Base-by-base conservation (phyloP, 2,113 vertebrate species). In the Turnix velox region DNA sequence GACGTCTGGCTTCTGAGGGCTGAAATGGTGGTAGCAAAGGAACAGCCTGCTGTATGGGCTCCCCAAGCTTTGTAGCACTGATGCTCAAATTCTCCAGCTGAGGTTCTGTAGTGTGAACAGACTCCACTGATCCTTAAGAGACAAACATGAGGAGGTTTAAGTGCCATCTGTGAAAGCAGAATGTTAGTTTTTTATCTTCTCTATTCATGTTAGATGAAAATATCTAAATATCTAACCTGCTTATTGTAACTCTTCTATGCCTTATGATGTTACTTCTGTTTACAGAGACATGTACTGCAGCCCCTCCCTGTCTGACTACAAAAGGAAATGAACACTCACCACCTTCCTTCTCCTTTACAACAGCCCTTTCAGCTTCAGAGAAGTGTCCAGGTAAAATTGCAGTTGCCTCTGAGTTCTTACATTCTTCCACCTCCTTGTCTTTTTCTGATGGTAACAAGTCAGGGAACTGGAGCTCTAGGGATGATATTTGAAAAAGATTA, bases 21-120 rank as follows among this genome's bases (percentile, higher is more conserved):
- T 99, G 99, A 85, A 97, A 98, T 2, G 99, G 98, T 15, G 98
- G 98, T 43, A 98, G 98, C 66, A 99, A 96, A 43, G 98, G 97
- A 76, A 99, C 78, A 63, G 99, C 98, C 22, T 97, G 96, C 52
- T 89, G 97, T 55, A 97, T 95, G 0, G 96, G 97, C 67, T 98
- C 97, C 55, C 96, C 94, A 45, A 97, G 97, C 37, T 97, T 97
- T 43, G 92, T 90, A 33, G 97, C 97, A 75, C 66, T 95, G 83
- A 92, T 79, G 82, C 84, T 76, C 71, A 91, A 13, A 39, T 39
- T 78, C 19, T 72, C 78, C 68, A 54, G 51, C 65, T 83, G 79
- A 81, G 66, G 52, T 52, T 92, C 95, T 45, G 22, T 42, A 85
- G 84, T 42, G 46, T 12, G 69, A 67, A 83, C 59, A 92, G 92